Evolutionary conservation across 2,888 invertebrate genomes (phyloP).

Genomic region (Dryobotodes eremita): DNA sequence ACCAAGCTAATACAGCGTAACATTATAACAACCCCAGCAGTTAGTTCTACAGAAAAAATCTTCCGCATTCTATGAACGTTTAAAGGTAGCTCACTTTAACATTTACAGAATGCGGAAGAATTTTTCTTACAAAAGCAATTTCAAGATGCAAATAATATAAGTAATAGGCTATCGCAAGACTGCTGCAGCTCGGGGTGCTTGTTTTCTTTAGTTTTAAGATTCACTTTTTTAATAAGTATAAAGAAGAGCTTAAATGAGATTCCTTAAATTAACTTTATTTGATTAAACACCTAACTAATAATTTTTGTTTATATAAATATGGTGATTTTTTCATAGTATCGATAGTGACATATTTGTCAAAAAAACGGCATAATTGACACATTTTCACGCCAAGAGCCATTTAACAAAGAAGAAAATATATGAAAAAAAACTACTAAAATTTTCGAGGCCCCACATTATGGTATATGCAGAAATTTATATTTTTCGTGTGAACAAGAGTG

Average conservation of each 20-base stretch:
- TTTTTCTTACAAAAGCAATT: background rate
- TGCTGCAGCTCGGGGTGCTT: conserved; percentile 22
- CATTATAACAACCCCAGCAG: conserved; percentile 2
- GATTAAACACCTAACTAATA: too few relatives aligned
- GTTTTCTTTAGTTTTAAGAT: background rate
- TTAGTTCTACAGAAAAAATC: background rate
- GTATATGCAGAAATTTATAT: too few relatives aligned
- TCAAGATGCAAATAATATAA: conserved; percentile 40
- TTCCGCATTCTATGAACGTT: background rate
- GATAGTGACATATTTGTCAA: too few relatives aligned
- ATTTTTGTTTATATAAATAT: background rate
- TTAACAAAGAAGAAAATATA: too few relatives aligned
- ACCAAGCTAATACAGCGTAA: too few relatives aligned
- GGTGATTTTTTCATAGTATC: background rate
- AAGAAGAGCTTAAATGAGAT: background rate
- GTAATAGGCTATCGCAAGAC: conserved; percentile 13
- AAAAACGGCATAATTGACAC: too few relatives aligned
- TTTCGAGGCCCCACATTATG: too few relatives aligned
- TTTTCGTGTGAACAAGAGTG: background rate
- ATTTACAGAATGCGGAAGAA: too few relatives aligned
- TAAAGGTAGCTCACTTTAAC: background rate
- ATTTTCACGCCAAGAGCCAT: too few relatives aligned
- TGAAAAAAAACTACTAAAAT: too few relatives aligned
- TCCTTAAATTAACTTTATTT: background rate
- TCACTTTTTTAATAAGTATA: background rate